Evolutionary conservation across 1,140 invertebrate species (phyloP).

Genomic region (Calliphora vicina): DNA sequence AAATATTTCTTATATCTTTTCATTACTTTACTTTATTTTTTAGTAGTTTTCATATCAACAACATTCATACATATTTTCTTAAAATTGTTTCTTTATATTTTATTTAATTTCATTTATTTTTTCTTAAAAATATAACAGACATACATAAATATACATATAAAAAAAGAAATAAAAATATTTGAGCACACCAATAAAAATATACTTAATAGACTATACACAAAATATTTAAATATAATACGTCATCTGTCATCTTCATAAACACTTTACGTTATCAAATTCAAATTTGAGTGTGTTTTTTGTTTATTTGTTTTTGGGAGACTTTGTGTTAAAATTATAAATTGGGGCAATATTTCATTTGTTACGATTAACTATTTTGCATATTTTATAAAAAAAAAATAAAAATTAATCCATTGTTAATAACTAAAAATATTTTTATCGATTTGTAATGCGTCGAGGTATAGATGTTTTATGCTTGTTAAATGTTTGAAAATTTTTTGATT

Average conservation of each 20-base stretch:
- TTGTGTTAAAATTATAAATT: background rate
- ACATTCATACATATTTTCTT: background rate
- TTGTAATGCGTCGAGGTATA: too few relatives aligned
- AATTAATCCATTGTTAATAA: too few relatives aligned
- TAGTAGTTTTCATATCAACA: background rate
- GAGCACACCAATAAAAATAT: background rate
- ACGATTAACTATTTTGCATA: background rate
- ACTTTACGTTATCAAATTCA: background rate
- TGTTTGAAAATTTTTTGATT: too few relatives aligned
- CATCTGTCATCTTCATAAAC: background rate
- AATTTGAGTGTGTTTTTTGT: background rate
- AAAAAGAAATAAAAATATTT: background rate
- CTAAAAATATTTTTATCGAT: too few relatives aligned
- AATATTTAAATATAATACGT: background rate
- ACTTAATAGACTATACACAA: background rate
- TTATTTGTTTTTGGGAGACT: too few relatives aligned
- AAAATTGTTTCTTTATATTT: background rate
- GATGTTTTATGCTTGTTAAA: too few relatives aligned
- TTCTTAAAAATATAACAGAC: background rate
- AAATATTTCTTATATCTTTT: background rate
- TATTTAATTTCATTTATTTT: background rate
- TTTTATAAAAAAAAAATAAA: background rate
- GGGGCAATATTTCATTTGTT: background rate
- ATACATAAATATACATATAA: too few relatives aligned
- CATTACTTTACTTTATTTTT: too few relatives aligned